Evolutionary conservation across 1,140 invertebrate species (phyloP).

Genomic region (Sarcophaga peregrina): DNA sequence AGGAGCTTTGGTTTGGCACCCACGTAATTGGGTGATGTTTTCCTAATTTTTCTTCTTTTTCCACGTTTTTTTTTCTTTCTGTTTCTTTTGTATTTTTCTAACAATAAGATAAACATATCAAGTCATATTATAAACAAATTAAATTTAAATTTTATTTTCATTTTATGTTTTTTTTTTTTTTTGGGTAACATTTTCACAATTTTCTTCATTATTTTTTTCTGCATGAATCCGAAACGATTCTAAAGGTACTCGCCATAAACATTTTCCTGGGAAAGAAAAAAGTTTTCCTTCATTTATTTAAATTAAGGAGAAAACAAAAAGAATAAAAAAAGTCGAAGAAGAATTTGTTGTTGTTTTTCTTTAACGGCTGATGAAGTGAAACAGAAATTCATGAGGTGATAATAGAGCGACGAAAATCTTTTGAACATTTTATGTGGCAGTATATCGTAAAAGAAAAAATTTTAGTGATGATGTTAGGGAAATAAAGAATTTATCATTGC

Average conservation of each 20-base stretch:
- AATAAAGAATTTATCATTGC: no score
- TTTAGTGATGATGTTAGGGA: no score
- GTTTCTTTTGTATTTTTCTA: background rate
- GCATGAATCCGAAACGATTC: background rate
- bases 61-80: background rate
- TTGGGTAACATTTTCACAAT: slow-evolving; percentile 38
- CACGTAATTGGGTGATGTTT: slow-evolving; percentile 15
- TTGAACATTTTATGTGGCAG: slow-evolving; percentile 12
- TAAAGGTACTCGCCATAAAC: slow-evolving; percentile 29
- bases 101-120: slow-evolving; percentile 41
- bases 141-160: slow-evolving; percentile 9
- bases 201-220: slow-evolving; percentile 13
- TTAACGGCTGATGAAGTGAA: slow-evolving; percentile 9
- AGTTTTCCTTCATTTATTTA: slow-evolving; percentile 2
- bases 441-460: background rate
- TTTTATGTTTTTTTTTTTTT: slow-evolving; percentile 25
- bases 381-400: slow-evolving; percentile 45
- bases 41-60: slow-evolving; percentile 31
- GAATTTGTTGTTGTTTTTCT: slow-evolving; percentile 20
- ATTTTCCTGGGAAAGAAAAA: slow-evolving; percentile 25
- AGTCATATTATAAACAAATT: slow-evolving; percentile 46
- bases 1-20: slow-evolving; percentile 43
- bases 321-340: background rate
- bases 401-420: slow-evolving; percentile 41
- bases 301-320: no score